These are phyloP conservation scores for Megalops cyprinoides DNA, from an alignment of 2,797 vertebrate species.

Conservation along the genomic window DNA sequence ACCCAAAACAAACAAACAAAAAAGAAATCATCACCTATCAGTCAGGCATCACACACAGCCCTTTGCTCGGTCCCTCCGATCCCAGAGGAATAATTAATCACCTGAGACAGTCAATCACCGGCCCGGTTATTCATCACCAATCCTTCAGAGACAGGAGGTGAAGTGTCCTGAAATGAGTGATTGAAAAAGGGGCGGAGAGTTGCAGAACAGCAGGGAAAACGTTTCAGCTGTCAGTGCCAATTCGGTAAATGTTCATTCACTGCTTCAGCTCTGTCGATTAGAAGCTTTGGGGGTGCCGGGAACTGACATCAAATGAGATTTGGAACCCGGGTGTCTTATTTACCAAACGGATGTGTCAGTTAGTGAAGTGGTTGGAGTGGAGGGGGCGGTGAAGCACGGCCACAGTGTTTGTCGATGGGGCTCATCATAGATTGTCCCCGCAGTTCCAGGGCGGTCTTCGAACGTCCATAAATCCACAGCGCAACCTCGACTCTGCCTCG, in stretches of 20 bases:
- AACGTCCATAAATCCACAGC: constrained; percentile 58
- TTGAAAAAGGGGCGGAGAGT: not conserved
- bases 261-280: not conserved
- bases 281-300: not conserved
- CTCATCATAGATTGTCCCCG: not conserved
- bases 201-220: not conserved
- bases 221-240: not conserved
- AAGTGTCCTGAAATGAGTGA: not conserved
- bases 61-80: not conserved
- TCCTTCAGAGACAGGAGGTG: not conserved
- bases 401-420: not conserved
- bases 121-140: not conserved
- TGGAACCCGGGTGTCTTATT: not conserved
- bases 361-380: not conserved
- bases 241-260: not conserved
- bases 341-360: not conserved
- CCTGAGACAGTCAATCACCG: not conserved
- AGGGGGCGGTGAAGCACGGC: not conserved
- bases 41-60: not conserved
- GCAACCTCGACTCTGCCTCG: constrained; percentile 47
- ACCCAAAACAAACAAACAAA: not conserved
- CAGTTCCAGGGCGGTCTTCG: constrained; percentile 42
- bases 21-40: not conserved
- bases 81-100: not conserved
- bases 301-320: not conserved